Conservation (phyloP, 1,140 invertebrate species). For the Triops cancriformis region DNA sequence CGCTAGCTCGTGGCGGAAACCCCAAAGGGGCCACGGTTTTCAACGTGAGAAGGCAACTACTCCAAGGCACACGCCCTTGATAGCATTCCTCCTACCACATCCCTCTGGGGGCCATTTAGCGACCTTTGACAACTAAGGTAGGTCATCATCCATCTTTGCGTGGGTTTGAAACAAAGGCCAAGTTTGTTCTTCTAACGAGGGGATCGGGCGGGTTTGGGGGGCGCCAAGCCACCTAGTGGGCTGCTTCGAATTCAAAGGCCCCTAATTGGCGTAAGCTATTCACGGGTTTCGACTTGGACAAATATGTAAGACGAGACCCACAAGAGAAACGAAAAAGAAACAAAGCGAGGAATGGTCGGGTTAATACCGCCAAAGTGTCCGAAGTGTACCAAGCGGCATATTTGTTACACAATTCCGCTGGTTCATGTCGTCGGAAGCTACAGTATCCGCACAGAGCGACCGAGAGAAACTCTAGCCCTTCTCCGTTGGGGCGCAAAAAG, state of each 20-base stretch:
- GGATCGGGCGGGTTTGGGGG: too few relatives aligned
- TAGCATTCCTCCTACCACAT: not conserved
- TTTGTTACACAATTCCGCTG: not conserved
- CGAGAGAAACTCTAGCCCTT: too few relatives aligned
- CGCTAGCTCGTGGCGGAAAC: not conserved
- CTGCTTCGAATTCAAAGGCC: not conserved
- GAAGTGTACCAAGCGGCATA: not conserved
- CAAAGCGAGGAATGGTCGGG: not conserved
- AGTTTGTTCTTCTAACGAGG: not conserved
- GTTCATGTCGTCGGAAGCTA: not conserved
- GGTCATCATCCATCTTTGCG: not conserved
- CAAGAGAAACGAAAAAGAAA: not conserved
- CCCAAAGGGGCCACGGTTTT: not conserved
- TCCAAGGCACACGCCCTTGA: constrained; percentile 6
- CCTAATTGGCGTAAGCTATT: not conserved
- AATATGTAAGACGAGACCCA: not conserved
- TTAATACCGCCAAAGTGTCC: not conserved
- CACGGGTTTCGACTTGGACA: not conserved
- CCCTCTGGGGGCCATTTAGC: not conserved
- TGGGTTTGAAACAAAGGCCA: not conserved
- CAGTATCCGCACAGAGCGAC: not conserved
- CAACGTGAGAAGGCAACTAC: not conserved
- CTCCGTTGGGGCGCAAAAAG: too few relatives aligned
- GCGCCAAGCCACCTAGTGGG: not conserved
- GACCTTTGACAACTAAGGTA: not conserved